Base-by-base conservation (phyloP, 2,888 invertebrate species). In the Drosophila hamatofila region DNA sequence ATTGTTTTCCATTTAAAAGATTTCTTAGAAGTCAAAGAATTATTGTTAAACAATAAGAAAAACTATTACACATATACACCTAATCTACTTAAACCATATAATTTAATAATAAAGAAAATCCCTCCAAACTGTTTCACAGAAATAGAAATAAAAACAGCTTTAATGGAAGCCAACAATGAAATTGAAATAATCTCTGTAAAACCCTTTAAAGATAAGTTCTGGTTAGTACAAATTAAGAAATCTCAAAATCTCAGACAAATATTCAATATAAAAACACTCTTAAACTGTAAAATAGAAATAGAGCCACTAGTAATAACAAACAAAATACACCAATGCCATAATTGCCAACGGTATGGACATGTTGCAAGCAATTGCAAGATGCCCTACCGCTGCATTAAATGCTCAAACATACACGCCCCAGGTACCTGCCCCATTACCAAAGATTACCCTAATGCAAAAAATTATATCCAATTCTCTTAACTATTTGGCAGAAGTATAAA, bases 141-240 rank as follows among this genome's bases (percentile, higher is more conserved):
- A 3, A n/a, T 7, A 11, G 46, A 46, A 9, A 11, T 59, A 1
- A 52, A 65, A 14, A 1, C 21, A 0, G 58, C 65, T 0, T 7
- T 65, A 1, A 1, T 21, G 14, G 18, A n/a, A 5, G 27, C 3
- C 8, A 8, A 1, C 4, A 18, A 25, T 2, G 44, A 27, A 0
- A 2, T 55, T 0, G 37, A 56, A 5, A 21, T 61, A 0, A 0
- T 42, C 0, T 0, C 21, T 0, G 16, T 61, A 0, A 56, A 56
- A 18, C 37, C 37, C 0, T 67, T 67, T 9, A 44, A 56, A 27
- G 39, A 41, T 0, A 55, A 18, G 1, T 59, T 60, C 7, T 66
- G 60, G 66, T 25, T 60, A 0, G 41, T 60, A 0, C 61, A 61
- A 12, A 4, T 39, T 1, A 37, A 1, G 8, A 12, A 42, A 61